Evolutionary conservation across 2,113 vertebrate genomes (phyloP), one percentile per base, ranked within the genome.

Genomic region (Pygoscelis antarcticus): DNA sequence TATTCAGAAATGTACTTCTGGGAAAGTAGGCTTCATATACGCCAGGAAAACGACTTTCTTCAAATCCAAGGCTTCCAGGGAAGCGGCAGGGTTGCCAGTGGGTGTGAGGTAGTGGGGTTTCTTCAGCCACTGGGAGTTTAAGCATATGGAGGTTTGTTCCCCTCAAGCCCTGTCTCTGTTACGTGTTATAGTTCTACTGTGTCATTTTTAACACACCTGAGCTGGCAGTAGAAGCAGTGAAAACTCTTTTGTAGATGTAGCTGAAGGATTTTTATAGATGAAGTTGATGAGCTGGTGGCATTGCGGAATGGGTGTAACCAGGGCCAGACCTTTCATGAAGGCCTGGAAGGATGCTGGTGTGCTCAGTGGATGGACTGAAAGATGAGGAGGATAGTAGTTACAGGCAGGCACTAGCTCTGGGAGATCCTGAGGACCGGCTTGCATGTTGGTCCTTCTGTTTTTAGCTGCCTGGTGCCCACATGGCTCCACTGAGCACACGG

Each of bases 401-500:
- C 5, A 36, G 68, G 13, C 51, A 36, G 61, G 29, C n/a, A 4
- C 3, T 18, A 12, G 13, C 29, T 62, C 1, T 2, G 26, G 77
- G 44, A 25, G 58, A 18, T 40, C 2, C 87, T 3, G 44, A n/a
- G 69, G 74, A 8, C 47, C 2, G 6, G 17, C n/a, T 1, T 11
- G 15, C 1, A 4, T 2, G 16, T 14, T 44, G 20, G 40, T 46
- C 1, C 42, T 34, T 17, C 9, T 49, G 20, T 7, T 60, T 26
- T 42, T 25, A 27, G 14, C 72, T 25, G 16, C 52, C 54, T 20
- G 18, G 27, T 44, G 42, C 68, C 66, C 0, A 0, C n/a, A 7
- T 49, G 78, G 71, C 80, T 49, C 42, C 0, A 5, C 34, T 2
- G 17, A 3, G 44, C 57, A 1, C 1, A 0, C 1, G 29, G 36